Evolutionary conservation across 2,888 invertebrate genomes (phyloP).

Genomic region (Hololepta plana): DNA sequence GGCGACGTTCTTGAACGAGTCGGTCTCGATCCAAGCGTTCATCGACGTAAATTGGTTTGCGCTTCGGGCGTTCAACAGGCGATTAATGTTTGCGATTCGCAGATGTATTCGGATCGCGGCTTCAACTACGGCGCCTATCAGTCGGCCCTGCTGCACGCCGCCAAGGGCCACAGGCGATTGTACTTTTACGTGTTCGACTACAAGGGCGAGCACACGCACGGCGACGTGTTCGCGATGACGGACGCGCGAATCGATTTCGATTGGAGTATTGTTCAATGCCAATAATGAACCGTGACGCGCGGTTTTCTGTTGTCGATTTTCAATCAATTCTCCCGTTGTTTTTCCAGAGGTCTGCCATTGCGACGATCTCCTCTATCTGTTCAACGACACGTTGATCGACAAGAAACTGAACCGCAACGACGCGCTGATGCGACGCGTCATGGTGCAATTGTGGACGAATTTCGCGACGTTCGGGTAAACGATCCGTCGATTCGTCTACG

Average conservation of each 20-base stretch:
- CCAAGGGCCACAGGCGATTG: conserved; percentile 22
- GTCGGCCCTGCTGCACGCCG: conserved; percentile 18
- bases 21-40: conserved; percentile 15
- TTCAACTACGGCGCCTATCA: conserved; percentile 30
- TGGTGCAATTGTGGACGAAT: conserved; percentile 28
- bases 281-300: no score
- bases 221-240: conserved; percentile 25
- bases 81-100: conserved; percentile 9
- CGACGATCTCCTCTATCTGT: conserved; percentile 34
- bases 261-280: conserved; percentile 18
- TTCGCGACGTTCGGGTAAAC: conserved; percentile 31
- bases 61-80: no score
- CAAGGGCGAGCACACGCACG: conserved; percentile 26
- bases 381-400: conserved; percentile 27
- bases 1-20: no score
- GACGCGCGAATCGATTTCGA: conserved; percentile 14
- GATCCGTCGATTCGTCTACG: neutral
- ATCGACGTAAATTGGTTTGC: conserved; percentile 21
- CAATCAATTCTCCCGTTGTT: conserved; percentile 3
- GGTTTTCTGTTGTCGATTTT: no score
- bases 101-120: conserved; percentile 31
- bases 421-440: conserved; percentile 20
- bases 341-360: conserved; percentile 29
- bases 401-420: conserved; percentile 21
- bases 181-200: conserved; percentile 32